phyloP scores from a whole-genome alignment of 2,113 vertebrate genomes.

The Casuarius casuarius region DNA sequence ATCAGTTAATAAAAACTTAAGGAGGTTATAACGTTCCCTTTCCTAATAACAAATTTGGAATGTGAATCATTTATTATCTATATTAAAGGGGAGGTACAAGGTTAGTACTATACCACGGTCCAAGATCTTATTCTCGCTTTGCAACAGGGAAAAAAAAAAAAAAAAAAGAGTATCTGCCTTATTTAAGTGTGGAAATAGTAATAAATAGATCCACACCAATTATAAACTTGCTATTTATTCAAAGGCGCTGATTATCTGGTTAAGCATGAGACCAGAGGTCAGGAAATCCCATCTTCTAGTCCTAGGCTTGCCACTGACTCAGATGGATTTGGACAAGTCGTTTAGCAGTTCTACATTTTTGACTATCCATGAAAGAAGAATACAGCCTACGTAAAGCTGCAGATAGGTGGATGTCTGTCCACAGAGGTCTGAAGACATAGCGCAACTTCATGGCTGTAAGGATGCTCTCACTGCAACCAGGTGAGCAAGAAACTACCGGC shows the following conservation, averaged over 20 bases:
- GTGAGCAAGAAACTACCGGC: not conserved
- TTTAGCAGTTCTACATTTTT: not conserved
- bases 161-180: not conserved
- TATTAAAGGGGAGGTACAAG: not conserved
- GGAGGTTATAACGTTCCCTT: not conserved
- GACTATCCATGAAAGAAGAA: not conserved
- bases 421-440: not conserved
- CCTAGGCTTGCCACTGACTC: not conserved
- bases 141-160: not conserved
- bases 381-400: rapidly evolving
- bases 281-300: not conserved
- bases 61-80: not conserved
- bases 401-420: too few relatives aligned
- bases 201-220: not conserved
- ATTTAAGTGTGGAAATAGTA: not conserved
- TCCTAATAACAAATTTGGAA: not conserved
- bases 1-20: slow-evolving; percentile 23
- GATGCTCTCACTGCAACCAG: not conserved
- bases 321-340: not conserved
- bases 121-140: not conserved
- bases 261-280: not conserved
- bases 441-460: rapidly evolving
- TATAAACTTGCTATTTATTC: not conserved
- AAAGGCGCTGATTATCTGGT: not conserved
- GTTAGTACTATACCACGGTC: not conserved